These are phyloP conservation scores for Tursiops truncatus DNA, from an alignment of 2,113 vertebrate genomes.

Conservation along the genomic window DNA sequence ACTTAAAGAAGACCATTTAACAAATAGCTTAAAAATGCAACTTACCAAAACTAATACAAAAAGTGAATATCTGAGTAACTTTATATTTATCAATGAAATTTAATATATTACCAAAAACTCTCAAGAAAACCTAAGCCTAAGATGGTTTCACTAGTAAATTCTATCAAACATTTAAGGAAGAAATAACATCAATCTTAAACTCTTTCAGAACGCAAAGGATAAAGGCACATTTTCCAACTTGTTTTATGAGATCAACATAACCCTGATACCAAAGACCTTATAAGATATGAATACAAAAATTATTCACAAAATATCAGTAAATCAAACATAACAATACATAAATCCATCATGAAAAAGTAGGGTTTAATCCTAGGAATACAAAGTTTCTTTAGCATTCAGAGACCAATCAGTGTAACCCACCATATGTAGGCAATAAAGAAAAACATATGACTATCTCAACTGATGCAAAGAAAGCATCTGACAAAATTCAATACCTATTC, in stretches of 20 bases:
- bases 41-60: background rate
- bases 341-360: background rate
- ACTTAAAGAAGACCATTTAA: background rate
- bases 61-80: background rate
- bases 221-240: background rate
- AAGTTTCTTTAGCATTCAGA: background rate
- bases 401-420: background rate
- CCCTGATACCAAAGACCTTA: background rate
- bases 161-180: background rate
- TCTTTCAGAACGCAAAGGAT: background rate
- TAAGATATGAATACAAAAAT: background rate
- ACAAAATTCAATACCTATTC: background rate
- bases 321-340: background rate
- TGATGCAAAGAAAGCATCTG: background rate
- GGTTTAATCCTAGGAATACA: background rate
- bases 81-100: background rate
- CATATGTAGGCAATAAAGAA: background rate
- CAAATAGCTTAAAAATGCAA: background rate
- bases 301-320: background rate
- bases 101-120: background rate
- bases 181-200: background rate
- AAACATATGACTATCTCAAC: background rate
- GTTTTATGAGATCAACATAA: background rate
- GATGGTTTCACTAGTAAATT: background rate
- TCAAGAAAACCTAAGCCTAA: background rate